Evolutionary conservation across 2,113 vertebrate genomes (phyloP).

Genomic region (Nothoprocta perdicaria): DNA sequence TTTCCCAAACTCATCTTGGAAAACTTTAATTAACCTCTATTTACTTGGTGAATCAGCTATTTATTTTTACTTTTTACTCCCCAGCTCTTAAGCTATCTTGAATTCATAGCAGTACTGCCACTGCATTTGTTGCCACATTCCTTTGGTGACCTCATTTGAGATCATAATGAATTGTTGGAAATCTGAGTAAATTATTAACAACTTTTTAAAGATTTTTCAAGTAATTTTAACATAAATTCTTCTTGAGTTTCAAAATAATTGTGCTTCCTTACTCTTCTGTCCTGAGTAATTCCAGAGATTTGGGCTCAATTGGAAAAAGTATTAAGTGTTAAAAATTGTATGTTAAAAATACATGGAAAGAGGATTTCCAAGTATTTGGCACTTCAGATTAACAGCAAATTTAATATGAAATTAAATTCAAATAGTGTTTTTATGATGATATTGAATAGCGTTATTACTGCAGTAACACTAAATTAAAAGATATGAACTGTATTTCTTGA

Average conservation of each 20-base stretch:
- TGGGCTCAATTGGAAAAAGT: background rate
- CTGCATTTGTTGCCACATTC: background rate
- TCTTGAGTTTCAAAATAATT: background rate
- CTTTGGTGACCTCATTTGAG: background rate
- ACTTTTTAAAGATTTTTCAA: background rate
- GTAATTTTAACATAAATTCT: background rate
- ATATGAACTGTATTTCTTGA: background rate
- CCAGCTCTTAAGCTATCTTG: background rate
- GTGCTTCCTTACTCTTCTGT: rapidly evolving
- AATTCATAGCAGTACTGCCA: background rate
- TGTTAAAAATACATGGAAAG: background rate
- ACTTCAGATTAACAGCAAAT: background rate
- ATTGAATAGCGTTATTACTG: background rate
- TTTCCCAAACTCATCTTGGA: background rate
- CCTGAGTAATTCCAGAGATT: background rate
- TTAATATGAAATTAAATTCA: background rate
- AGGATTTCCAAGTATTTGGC: background rate
- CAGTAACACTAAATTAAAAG: background rate
- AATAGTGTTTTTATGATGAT: background rate
- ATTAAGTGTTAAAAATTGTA: background rate
- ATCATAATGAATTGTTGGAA: background rate
- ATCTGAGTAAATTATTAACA: background rate
- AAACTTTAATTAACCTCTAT: background rate
- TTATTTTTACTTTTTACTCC: background rate
- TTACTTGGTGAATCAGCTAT: background rate